Evolutionary conservation across 2,113 vertebrate genomes (phyloP).

Genomic region (human): GRCh38 chr2:32749501-32750000

Average conservation of each 20-base stretch:
- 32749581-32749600: background rate
- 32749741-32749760: constrained; percentile 7
- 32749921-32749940: background rate
- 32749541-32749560: background rate
- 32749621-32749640: background rate
- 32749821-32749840: background rate
- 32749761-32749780: background rate
- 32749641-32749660: background rate
- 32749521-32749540: constrained; percentile 1
- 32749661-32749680: background rate
- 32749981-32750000: background rate
- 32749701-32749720: background rate
- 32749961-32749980: background rate
- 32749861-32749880: background rate
- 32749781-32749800: background rate
- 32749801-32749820: background rate
- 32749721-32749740: background rate
- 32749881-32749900: background rate
- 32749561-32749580: background rate
- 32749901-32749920: background rate
- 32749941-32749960: constrained; percentile 11
- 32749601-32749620: background rate
- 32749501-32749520: background rate
- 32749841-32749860: background rate
- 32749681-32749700: background rate